These are phyloP conservation scores for Piliocolobus tephrosceles DNA, from an alignment of 2,113 vertebrate genomes.

Conservation along the genomic window DNA sequence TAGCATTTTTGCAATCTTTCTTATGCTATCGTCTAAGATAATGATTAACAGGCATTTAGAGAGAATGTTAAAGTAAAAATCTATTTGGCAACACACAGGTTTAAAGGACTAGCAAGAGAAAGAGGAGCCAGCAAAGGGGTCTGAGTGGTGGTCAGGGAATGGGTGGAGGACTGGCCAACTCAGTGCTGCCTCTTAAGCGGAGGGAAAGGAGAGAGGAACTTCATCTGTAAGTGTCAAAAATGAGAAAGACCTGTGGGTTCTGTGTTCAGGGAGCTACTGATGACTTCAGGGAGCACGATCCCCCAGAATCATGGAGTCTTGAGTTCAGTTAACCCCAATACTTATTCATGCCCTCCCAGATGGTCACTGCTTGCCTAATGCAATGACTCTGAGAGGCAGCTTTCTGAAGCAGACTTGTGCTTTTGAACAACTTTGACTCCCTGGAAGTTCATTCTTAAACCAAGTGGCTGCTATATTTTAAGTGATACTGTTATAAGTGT, in stretches of 20 bases:
- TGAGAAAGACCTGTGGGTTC: neutral
- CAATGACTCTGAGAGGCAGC: neutral
- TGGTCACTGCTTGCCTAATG: neutral
- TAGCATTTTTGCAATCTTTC: conserved; percentile 48
- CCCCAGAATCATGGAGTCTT: neutral
- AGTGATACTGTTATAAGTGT: neutral
- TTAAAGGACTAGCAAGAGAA: neutral
- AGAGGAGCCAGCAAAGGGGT: neutral
- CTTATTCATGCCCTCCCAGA: too few relatives aligned
- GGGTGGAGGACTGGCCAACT: neutral
- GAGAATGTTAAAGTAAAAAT: conserved; percentile 33
- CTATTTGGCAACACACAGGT: neutral
- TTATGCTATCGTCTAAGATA: conserved; percentile 15
- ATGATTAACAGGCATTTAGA: conserved; percentile 60
- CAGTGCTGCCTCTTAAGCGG: neutral
- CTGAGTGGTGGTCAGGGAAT: neutral
- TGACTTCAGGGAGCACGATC: neutral
- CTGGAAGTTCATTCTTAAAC: neutral
- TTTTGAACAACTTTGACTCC: neutral
- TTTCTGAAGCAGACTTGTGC: neutral
- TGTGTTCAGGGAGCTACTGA: neutral
- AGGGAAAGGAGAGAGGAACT: neutral
- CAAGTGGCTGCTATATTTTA: neutral
- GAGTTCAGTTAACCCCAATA: neutral
- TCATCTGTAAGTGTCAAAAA: neutral